Evolutionary conservation across 2,888 invertebrate species (phyloP), one percentile per base, ranked within the genome.

Genomic region (Tanypteryx hageni): DNA sequence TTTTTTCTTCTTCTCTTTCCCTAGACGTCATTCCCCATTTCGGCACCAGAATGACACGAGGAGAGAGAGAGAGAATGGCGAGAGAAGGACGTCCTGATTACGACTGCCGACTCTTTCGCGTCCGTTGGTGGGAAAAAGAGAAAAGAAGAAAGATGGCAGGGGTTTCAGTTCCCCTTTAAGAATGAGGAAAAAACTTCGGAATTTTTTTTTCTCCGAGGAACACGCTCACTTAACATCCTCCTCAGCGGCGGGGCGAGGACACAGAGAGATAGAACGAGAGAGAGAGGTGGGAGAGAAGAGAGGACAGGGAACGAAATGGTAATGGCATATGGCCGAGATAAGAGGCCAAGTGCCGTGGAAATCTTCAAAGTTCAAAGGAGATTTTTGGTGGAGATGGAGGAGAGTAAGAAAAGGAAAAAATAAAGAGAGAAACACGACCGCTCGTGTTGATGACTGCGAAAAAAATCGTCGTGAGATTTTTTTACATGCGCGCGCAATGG

Each of bases 321-420:
- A 27, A 76, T 76, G 76, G 76, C 27, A 76, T 11, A 18, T 22
- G 76, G 76, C 27, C 27, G 76, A 76, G 76, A 76, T 76, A 76
- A 76, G 76, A 5, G 22, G 76, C 76, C 22, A 27, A 27, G 27
- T 27, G 76, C 76, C 76, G 9, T 76, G 76, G 27, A 76, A 76
- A 76, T 27, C 76, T 76, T n/a, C 22, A 76, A 27, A 76, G 76
- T 76, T 76, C 76, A 76, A 76, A 76, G 76, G 76, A 76, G 68
- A n/a, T 68, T 68, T 68, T 68, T 18, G 68, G n/a, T 68, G 18
- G 22, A 22, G 68, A 68, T 22, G n/a, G n/a, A 76, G 27, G 76
- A 76, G 22, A 76, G 22, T 5, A 22, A 68, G 13, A 27, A 44
- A 27, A 18, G 76, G 27, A 27, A 76, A 22, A 27, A 22, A 76